Conservation (phyloP, 92 coral and sea anemone genomes). For the Hydrozoanthus gracilis region DNA sequence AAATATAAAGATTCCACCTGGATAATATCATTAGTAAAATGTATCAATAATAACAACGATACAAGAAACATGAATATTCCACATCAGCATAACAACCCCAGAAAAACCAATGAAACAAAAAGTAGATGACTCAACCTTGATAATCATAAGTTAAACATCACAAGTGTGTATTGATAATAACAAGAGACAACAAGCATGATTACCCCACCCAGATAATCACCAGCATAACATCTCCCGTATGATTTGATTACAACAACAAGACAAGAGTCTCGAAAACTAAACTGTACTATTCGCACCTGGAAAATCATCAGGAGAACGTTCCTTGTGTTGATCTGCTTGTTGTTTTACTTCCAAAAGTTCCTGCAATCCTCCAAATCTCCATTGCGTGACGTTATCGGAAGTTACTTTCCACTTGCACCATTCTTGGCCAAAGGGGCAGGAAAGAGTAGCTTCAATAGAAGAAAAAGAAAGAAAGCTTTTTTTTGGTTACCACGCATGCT, state of each 20-base stretch:
- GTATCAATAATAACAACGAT: no score
- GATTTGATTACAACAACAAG: neutral
- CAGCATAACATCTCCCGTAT: neutral
- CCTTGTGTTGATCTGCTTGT: neutral
- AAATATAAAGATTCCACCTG: no score
- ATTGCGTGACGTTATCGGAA: neutral
- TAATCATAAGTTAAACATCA: no score
- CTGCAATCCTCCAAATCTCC: conserved; percentile 2
- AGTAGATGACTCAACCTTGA: no score
- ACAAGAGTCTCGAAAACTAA: neutral
- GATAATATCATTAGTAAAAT: no score
- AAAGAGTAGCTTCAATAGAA: neutral
- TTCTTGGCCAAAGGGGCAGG: conserved; percentile 12
- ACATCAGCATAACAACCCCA: no score
- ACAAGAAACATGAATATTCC: no score
- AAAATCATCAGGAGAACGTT: neutral
- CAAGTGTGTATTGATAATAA: no score
- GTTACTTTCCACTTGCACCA: conserved; percentile 26
- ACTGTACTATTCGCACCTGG: neutral
- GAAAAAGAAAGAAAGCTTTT: neutral
- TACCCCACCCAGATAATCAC: no score
- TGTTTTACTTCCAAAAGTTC: neutral
- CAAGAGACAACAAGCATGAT: no score
- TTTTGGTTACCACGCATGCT: no score
- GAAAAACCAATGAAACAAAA: no score